Base-by-base conservation (phyloP, 2,888 invertebrate genomes). In the Neelides folsomi region DNA sequence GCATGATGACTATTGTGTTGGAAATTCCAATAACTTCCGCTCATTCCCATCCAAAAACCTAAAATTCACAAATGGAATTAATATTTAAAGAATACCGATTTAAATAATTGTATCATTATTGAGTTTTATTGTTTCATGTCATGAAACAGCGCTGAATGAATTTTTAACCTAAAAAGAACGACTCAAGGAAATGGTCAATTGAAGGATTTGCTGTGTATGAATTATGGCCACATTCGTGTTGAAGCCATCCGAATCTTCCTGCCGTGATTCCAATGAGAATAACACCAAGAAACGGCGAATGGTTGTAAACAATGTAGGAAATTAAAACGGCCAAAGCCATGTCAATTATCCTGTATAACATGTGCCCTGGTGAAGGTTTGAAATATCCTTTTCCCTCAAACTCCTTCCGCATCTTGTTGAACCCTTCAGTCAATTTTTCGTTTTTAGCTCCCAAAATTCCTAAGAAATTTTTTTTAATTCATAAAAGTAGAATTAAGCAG, bases 381-480 rank as follows among this genome's bases (percentile, higher is more conserved):
- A 62, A 62, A 48, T 54, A 44, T 16, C 62, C 62, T 40, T 62
- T 59, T 18, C 56, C 58, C 19, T 62, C 58, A 46, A 62, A 35
- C 38, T 62, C 57, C 44, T 58, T 38, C 39, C 58, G 59, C 2
- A 62, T 40, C 45, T 62, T 58, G 7, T 53, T 58, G 37, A 62
- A 62, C 49, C 59, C 62, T 47, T 56, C 59, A 9, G 56, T 59
- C n/a, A n/a, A n/a, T n/a, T n/a, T n/a, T n/a, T n/a, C n/a, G n/a
- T n/a, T n/a, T n/a, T n/a, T n/a, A n/a, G n/a, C n/a, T n/a, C n/a
- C n/a, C n/a, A n/a, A n/a, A n/a, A n/a, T n/a, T n/a, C n/a, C n/a
- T n/a, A n/a, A n/a, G n/a, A n/a, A n/a, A n/a, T n/a, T n/a, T n/a
- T n/a, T n/a, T n/a, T n/a, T n/a, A n/a, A n/a, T n/a, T n/a, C n/a